These are phyloP conservation scores for Stichodactyla mertensii DNA, from an alignment of 64 coral and sea anemone species.

Conservation along the genomic window DNA sequence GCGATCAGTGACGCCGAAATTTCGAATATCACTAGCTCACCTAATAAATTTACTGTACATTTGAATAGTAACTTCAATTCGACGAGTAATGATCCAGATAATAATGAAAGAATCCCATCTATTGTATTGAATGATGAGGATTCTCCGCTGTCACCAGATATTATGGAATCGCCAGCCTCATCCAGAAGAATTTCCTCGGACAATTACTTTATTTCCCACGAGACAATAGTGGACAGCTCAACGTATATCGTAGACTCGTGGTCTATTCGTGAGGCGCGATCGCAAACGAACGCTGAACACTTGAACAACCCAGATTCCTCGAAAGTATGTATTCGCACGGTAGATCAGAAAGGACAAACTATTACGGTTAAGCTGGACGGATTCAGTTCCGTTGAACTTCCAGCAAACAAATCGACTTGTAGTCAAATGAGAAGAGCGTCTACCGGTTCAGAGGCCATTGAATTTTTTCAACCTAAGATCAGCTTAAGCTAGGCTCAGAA, in stretches of 20 bases:
- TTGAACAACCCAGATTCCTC: conserved; percentile 9
- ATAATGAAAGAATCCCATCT: neutral
- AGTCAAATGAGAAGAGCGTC: conserved; percentile 21
- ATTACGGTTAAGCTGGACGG: conserved; percentile 30
- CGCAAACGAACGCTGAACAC: neutral
- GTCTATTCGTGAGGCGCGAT: neutral
- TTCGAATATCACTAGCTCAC: neutral
- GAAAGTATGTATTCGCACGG: conserved; percentile 10
- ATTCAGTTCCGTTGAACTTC: conserved; percentile 23
- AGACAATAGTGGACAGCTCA: conserved; percentile 13
- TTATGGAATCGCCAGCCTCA: neutral
- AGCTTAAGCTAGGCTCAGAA: neutral
- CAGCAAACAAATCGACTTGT: conserved; percentile 15
- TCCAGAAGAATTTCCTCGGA: neutral
- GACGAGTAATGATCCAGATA: neutral
- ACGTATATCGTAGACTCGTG: conserved; percentile 21
- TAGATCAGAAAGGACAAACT: conserved; percentile 24
- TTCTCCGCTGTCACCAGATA: neutral
- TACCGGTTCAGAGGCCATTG: conserved; percentile 22
- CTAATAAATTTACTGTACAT: neutral
- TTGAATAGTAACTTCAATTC: neutral
- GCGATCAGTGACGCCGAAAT: neutral
- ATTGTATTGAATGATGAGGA: conserved; percentile 17
- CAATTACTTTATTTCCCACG: neutral
- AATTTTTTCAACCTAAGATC: conserved; percentile 19